Percentiles rank a stretch among this genome's conserved stretches.
phyloP scores from a whole-genome alignment of 2,888 invertebrate genomes.

The Clepsis dumicolana region DNA sequence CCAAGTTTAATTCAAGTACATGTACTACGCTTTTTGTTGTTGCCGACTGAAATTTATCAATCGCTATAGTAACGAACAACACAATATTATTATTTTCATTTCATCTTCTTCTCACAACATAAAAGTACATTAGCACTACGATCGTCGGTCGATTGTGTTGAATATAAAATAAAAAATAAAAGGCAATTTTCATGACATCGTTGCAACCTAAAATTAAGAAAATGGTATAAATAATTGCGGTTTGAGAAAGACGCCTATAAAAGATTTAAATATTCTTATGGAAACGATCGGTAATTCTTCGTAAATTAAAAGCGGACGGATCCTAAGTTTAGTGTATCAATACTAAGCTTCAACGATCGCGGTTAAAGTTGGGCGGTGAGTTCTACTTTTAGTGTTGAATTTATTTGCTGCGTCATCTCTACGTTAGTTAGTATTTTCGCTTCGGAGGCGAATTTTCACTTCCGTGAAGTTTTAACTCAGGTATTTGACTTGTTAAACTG shows the following conservation, averaged over 20 bases:
- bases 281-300: not conserved
- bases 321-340: not conserved
- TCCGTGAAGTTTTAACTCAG: not conserved
- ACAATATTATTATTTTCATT: too few relatives aligned
- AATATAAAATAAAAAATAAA: too few relatives aligned
- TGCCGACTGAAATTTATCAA: not conserved
- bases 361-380: not conserved
- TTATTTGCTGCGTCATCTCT: slow-evolving; percentile 6
- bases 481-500: not conserved
- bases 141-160: too few relatives aligned
- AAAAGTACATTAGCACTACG: too few relatives aligned
- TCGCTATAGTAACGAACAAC: too few relatives aligned
- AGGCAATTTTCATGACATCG: too few relatives aligned
- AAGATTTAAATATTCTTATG: too few relatives aligned
- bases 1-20: not conserved
- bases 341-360: not conserved
- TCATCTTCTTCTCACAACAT: too few relatives aligned
- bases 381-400: not conserved
- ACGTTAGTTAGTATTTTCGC: not conserved
- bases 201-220: too few relatives aligned
- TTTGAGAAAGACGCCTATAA: too few relatives aligned
- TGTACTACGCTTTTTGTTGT: not conserved
- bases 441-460: not conserved
- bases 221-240: too few relatives aligned
- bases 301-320: not conserved